These are phyloP conservation scores for Drosophila melanica DNA, from an alignment of 1,140 invertebrate genomes.

Conservation along the genomic window DNA sequence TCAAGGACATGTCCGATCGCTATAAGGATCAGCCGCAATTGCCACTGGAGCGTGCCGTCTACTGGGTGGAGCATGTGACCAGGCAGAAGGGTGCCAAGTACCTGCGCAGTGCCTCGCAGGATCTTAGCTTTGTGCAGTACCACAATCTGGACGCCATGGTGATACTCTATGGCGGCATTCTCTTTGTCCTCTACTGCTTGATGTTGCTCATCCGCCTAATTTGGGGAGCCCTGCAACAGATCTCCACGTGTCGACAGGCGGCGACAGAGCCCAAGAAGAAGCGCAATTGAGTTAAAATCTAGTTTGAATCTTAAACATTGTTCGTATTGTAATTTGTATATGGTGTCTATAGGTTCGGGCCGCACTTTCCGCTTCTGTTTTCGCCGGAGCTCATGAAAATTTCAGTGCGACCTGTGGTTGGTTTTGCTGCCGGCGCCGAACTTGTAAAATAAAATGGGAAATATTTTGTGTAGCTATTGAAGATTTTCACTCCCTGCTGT, in stretches of 20 bases:
- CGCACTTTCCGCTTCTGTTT: slow-evolving; percentile 7
- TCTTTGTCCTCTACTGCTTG: slow-evolving; percentile 52
- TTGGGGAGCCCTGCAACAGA: slow-evolving; percentile 38
- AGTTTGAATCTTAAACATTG: slow-evolving; percentile 2
- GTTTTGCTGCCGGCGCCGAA: slow-evolving; percentile 39
- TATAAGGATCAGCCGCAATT: slow-evolving; percentile 87
- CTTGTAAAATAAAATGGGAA: slow-evolving; percentile 75
- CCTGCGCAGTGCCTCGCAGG: slow-evolving; percentile 84
- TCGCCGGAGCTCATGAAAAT: slow-evolving; percentile 50
- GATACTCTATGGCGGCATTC: slow-evolving; percentile 64
- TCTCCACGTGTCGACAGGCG: slow-evolving; percentile 35
- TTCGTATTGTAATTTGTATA: not conserved
- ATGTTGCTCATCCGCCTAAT: slow-evolving; percentile 42
- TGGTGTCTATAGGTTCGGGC: not conserved
- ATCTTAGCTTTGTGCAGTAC: slow-evolving; percentile 86
- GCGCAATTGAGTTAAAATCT: slow-evolving; percentile 31
- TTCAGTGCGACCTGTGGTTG: slow-evolving; percentile 50
- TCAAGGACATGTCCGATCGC: slow-evolving; percentile 85
- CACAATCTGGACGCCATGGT: slow-evolving; percentile 85
- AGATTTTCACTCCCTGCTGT: slow-evolving; percentile 29
- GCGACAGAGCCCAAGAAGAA: slow-evolving; percentile 24
- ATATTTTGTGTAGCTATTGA: slow-evolving; percentile 64
- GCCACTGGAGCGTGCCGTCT: slow-evolving; percentile 88
- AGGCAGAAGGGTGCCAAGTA: slow-evolving; percentile 86
- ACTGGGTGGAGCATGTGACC: slow-evolving; percentile 89